Conservation (phyloP, 2,797 vertebrate genomes). For the Cirrhinus molitorella region DNA sequence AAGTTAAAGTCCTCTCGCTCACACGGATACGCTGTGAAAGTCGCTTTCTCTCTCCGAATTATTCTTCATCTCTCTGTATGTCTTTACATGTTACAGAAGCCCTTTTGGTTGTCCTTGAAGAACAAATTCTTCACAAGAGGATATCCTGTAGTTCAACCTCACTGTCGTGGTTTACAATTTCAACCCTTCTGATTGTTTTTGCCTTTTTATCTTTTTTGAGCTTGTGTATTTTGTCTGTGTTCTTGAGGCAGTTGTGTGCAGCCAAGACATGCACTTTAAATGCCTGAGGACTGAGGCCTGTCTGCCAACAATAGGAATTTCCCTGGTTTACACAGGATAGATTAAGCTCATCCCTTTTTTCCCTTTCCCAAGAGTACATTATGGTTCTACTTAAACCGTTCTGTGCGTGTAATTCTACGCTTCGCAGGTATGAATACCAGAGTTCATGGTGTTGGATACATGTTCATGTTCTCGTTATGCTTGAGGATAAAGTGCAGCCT, state of each 20-base stretch:
- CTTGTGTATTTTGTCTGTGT: slow-evolving; percentile 73
- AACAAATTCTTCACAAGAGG: slow-evolving; percentile 4
- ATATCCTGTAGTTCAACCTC: neutral
- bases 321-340: slow-evolving; percentile 80
- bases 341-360: slow-evolving; percentile 56
- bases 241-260: slow-evolving; percentile 75
- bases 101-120: slow-evolving; percentile 29
- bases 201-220: slow-evolving; percentile 53
- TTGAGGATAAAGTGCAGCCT: slow-evolving; percentile 14
- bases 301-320: slow-evolving; percentile 85
- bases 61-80: slow-evolving; percentile 17
- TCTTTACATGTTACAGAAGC: slow-evolving; percentile 46
- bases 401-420: slow-evolving; percentile 23
- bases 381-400: slow-evolving; percentile 37
- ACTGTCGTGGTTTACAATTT: slow-evolving; percentile 65
- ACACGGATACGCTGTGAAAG: slow-evolving; percentile 71
- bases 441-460: slow-evolving; percentile 19
- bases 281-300: slow-evolving; percentile 79
- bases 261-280: slow-evolving; percentile 75
- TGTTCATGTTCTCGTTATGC: slow-evolving; percentile 11
- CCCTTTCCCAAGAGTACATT: slow-evolving; percentile 31
- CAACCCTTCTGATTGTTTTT: slow-evolving; percentile 45
- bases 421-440: slow-evolving; percentile 9
- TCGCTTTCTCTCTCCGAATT: neutral
- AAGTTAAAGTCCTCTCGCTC: slow-evolving; percentile 74